Evolutionary conservation across 1,140 invertebrate species (phyloP).

Genomic region (Lerema accius): DNA sequence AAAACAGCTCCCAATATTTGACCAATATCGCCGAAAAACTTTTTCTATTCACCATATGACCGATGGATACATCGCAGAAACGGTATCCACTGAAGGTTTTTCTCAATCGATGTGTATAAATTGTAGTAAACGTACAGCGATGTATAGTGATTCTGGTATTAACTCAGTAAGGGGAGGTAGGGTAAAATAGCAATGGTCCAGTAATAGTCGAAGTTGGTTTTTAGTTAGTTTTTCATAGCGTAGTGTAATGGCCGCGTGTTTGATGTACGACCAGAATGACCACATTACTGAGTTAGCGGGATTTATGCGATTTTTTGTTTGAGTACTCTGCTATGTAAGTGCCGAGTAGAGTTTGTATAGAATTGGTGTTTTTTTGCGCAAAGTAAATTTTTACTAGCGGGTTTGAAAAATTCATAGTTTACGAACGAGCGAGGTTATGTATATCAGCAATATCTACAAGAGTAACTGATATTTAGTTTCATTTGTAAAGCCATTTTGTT

Average conservation of each 20-base stretch:
- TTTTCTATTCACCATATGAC: slow-evolving; percentile 21
- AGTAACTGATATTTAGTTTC: too few species aligned
- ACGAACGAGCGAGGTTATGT: too few species aligned
- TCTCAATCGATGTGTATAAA: neutral
- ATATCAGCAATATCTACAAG: too few species aligned
- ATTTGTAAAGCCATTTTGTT: too few species aligned
- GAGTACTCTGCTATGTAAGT: slow-evolving; percentile 6
- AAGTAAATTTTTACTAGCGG: too few species aligned
- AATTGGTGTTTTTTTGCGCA: too few species aligned
- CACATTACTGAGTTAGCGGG: slow-evolving; percentile 44
- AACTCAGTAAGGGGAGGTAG: neutral
- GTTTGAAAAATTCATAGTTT: too few species aligned
- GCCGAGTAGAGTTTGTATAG: neutral
- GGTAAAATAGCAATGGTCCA: slow-evolving; percentile 34
- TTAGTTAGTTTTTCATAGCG: slow-evolving; percentile 59
- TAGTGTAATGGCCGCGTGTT: slow-evolving; percentile 49
- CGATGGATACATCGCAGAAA: neutral
- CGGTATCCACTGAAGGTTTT: slow-evolving; percentile 20
- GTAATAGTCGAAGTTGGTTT: slow-evolving; percentile 63
- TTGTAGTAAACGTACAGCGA: slow-evolving; percentile 3
- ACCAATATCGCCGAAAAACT: slow-evolving; percentile 46
- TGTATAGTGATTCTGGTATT: slow-evolving; percentile 15
- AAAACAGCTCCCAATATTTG: slow-evolving; percentile 49
- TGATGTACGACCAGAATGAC: slow-evolving; percentile 50
- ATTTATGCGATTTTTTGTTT: slow-evolving; percentile 47